phyloP scores from a whole-genome alignment of 2,888 invertebrate species.

The Caenorhabditis plicata region DNA sequence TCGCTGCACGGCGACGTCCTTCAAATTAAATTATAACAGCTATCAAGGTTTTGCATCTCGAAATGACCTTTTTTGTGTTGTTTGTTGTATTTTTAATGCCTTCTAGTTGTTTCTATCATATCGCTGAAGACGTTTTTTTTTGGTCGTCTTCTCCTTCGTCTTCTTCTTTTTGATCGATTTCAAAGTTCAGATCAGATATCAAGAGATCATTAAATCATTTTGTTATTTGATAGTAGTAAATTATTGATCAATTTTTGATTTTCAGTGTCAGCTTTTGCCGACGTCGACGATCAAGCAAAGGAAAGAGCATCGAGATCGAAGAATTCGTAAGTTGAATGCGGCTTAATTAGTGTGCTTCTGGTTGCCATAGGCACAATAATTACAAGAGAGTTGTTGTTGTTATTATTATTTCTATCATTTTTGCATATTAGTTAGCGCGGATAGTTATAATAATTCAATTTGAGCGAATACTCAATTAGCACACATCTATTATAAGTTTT shows the following conservation, averaged over 20 bases:
- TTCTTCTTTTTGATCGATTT: neutral
- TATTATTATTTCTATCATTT: neutral
- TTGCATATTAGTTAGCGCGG: too few species aligned
- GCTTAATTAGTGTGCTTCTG: neutral
- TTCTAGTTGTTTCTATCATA: neutral
- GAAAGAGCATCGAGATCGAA: slow-evolving; percentile 7
- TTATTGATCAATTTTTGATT: too few species aligned
- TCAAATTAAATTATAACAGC: too few species aligned
- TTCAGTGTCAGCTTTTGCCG: slow-evolving; percentile 22
- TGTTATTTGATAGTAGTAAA: too few species aligned
- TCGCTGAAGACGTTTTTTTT: too few species aligned
- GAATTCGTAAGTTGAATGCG: slow-evolving; percentile 10
- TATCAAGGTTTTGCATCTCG: neutral
- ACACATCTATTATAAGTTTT: too few species aligned
- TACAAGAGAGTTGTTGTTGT: neutral
- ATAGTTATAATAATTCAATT: too few species aligned
- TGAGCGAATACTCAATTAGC: too few species aligned
- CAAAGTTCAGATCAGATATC: neutral
- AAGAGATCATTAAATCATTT: too few species aligned
- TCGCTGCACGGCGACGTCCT: too few species aligned
- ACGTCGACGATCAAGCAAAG: slow-evolving; percentile 9
- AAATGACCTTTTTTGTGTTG: neutral
- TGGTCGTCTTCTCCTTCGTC: too few species aligned
- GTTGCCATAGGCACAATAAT: neutral
- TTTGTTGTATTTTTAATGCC: neutral